Percentiles rank a stretch among this genome's conserved stretches.
These are phyloP conservation scores for Lacanobia oleracea DNA, from an alignment of 2,888 invertebrate species.

Conservation along the genomic window DNA sequence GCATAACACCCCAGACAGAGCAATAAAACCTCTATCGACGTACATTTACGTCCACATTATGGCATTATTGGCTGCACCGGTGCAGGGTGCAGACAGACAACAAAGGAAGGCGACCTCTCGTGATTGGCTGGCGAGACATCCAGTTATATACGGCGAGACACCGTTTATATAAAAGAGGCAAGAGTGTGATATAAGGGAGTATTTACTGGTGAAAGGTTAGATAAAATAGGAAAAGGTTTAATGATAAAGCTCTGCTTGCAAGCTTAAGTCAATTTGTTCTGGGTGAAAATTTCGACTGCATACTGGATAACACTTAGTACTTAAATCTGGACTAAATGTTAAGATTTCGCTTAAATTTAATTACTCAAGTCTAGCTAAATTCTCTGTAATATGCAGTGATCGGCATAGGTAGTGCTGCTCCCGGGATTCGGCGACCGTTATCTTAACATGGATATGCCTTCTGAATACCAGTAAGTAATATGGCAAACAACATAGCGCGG, in stretches of 20 bases:
- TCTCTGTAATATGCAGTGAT: no score
- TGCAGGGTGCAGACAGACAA: constrained; percentile 64
- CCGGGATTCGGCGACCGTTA: no score
- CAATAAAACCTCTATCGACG: constrained; percentile 36
- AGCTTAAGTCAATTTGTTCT: background rate
- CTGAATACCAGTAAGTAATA: no score
- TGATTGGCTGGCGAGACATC: constrained; percentile 54
- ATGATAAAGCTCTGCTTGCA: no score
- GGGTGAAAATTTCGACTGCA: background rate
- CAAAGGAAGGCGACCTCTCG: constrained; percentile 62
- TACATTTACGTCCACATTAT: constrained; percentile 36
- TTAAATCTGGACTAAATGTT: no score
- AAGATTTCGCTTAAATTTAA: no score
- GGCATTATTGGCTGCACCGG: constrained; percentile 42
- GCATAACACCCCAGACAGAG: background rate
- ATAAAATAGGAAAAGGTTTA: background rate
- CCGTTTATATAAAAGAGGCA: constrained; percentile 16
- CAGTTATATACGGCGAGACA: constrained; percentile 31
- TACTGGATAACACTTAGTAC: no score
- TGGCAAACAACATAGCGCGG: no score
- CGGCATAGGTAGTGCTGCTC: no score
- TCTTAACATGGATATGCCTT: no score
- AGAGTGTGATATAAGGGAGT: background rate
- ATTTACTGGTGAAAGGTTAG: background rate
- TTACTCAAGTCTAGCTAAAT: no score